phyloP scores from a whole-genome alignment of 2,888 invertebrate genomes.

The Cephus sareptanus region DNA sequence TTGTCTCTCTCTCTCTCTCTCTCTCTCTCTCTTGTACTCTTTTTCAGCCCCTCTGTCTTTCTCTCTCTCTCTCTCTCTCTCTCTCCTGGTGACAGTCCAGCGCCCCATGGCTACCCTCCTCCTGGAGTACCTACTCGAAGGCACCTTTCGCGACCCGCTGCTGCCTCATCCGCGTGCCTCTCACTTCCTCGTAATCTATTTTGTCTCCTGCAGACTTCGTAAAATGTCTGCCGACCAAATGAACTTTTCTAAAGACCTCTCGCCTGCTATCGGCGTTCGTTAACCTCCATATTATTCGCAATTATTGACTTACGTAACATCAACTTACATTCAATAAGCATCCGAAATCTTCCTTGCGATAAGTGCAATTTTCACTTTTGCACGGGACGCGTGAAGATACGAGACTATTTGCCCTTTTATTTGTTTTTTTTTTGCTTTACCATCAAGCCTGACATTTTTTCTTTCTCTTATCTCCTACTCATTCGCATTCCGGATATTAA shows the following conservation, averaged over 20 bases:
- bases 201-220: constrained; percentile 49
- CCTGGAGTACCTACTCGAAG: constrained; percentile 8
- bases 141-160: constrained; percentile 22
- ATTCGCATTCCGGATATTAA: too few species aligned
- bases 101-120: constrained; percentile 13
- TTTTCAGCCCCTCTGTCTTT: neutral
- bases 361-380: too few species aligned
- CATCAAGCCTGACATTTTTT: too few species aligned
- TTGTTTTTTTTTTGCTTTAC: neutral
- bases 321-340: neutral
- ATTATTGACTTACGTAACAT: neutral
- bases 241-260: constrained; percentile 1
- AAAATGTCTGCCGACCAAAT: constrained; percentile 13
- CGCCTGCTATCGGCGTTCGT: neutral
- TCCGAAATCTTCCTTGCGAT: neutral
- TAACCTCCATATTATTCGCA: neutral
- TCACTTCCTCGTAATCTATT: constrained; percentile 50
- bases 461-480: too few species aligned
- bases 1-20: constrained; percentile 13
- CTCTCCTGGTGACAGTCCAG: constrained; percentile 20
- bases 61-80: constrained; percentile 16
- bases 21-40: neutral
- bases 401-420: neutral
- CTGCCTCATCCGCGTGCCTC: constrained; percentile 22
- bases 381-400: too few species aligned